These are phyloP conservation scores for Phalacrocorax aristotelis DNA, from an alignment of 2,113 vertebrate genomes.

Conservation along the genomic window DNA sequence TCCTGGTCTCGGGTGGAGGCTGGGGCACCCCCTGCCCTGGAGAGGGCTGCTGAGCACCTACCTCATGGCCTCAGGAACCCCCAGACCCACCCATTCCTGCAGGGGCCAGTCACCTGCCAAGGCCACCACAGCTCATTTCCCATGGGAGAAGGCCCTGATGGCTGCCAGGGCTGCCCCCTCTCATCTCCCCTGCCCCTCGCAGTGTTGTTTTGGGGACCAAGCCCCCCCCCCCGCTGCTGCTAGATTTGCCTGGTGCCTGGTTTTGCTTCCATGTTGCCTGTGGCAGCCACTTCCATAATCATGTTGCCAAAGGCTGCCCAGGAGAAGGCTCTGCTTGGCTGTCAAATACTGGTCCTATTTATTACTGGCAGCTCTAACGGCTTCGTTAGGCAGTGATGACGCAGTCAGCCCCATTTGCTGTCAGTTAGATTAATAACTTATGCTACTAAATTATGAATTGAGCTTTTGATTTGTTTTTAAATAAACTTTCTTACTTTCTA, in stretches of 20 bases:
- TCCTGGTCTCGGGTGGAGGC: not conserved
- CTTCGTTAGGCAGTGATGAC: not conserved
- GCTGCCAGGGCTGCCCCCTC: not conserved
- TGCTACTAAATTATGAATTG: constrained; percentile 41
- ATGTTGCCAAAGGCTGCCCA: not conserved
- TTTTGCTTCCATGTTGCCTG: not conserved
- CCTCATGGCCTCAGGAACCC: not conserved
- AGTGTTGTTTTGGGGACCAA: not conserved
- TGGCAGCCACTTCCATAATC: not conserved
- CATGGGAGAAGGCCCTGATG: rapidly evolving
- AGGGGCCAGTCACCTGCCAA: not conserved
- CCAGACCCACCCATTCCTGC: not conserved
- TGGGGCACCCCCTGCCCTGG: not conserved
- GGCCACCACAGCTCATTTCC: rapidly evolving
- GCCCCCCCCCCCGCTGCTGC: rapidly evolving
- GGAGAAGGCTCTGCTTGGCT: not conserved
- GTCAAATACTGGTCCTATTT: not conserved
- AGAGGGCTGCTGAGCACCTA: not conserved
- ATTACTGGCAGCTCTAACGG: not conserved
- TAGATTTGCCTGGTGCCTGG: not conserved
- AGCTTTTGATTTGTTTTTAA: constrained; percentile 46
- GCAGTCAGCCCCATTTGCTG: not conserved
- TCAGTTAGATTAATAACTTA: not conserved
- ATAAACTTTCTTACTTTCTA: constrained; percentile 60
- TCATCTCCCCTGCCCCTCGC: not conserved